These are phyloP conservation scores for Drosophila meridionalis DNA, from an alignment of 2,888 invertebrate species.

Conservation along the genomic window DNA sequence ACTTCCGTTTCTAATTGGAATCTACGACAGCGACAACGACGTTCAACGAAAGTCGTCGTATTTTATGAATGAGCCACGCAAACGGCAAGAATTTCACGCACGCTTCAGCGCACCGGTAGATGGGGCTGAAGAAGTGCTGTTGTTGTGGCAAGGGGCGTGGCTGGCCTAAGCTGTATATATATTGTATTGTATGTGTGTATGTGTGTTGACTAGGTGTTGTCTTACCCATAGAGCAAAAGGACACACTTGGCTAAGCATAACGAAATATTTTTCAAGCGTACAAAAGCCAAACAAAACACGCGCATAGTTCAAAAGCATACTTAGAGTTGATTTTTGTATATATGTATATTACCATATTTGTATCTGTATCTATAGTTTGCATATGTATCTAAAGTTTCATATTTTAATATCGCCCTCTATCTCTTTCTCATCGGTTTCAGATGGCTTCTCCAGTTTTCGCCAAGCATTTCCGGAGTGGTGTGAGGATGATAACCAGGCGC, in stretches of 20 bases:
- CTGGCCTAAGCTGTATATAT: constrained; percentile 5
- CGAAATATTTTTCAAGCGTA: constrained; percentile 74
- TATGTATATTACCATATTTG: neutral
- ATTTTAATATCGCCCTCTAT: constrained; percentile 16
- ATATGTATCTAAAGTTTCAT: constrained; percentile 33
- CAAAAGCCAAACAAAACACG: constrained; percentile 43
- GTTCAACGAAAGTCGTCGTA: constrained; percentile 24
- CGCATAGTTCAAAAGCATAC: constrained; percentile 45
- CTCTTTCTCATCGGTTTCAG: constrained; percentile 86
- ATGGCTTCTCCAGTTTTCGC: constrained; percentile 94
- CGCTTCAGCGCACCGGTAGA: constrained; percentile 53
- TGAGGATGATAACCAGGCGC: constrained; percentile 89
- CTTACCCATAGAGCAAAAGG: constrained; percentile 67
- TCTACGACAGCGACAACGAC: constrained; percentile 19
- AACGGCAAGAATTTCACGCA: constrained; percentile 73
- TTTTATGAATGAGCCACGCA: constrained; percentile 70
- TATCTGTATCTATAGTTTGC: constrained; percentile 19
- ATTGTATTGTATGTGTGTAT: neutral
- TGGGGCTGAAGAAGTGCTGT: neutral
- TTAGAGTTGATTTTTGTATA: neutral
- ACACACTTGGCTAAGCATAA: constrained; percentile 78
- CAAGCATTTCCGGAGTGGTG: constrained; percentile 96
- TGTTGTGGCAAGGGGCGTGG: constrained; percentile 1
- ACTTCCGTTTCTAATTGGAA: constrained; percentile 77
- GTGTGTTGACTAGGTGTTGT: constrained; percentile 57